Conservation (phyloP, 2,888 invertebrate species). For the Ochropleura plecta region DNA sequence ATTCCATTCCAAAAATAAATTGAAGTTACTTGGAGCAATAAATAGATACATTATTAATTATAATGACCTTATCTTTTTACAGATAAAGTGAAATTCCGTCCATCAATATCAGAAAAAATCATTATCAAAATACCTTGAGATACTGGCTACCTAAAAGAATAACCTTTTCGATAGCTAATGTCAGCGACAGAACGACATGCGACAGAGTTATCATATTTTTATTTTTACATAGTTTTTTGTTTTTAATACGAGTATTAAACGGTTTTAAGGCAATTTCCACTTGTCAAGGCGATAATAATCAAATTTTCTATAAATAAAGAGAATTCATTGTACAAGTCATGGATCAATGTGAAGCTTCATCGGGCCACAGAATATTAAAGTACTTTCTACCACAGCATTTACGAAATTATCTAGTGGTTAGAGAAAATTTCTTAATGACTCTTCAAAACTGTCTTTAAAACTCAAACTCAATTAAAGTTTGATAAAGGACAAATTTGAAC, state of each 20-base stretch:
- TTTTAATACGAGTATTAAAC: background rate
- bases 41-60: too few relatives aligned
- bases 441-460: conserved; percentile 8
- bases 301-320: background rate
- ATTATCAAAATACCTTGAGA: too few relatives aligned
- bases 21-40: background rate
- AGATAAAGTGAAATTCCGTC: background rate
- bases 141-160: too few relatives aligned
- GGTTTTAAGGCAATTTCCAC: background rate
- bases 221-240: too few relatives aligned
- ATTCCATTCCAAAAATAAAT: background rate
- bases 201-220: too few relatives aligned
- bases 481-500: background rate
- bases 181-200: too few relatives aligned
- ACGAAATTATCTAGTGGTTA: background rate
- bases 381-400: conserved; percentile 13
- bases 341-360: background rate
- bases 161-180: too few relatives aligned
- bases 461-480: conserved; percentile 5
- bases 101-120: too few relatives aligned
- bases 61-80: background rate
- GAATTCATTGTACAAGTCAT: background rate
- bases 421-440: conserved; percentile 4
- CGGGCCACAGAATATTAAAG: background rate
- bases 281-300: background rate